Evolutionary conservation across 1,140 invertebrate genomes (phyloP).

Genomic region (Drosophila baimaii): DNA sequence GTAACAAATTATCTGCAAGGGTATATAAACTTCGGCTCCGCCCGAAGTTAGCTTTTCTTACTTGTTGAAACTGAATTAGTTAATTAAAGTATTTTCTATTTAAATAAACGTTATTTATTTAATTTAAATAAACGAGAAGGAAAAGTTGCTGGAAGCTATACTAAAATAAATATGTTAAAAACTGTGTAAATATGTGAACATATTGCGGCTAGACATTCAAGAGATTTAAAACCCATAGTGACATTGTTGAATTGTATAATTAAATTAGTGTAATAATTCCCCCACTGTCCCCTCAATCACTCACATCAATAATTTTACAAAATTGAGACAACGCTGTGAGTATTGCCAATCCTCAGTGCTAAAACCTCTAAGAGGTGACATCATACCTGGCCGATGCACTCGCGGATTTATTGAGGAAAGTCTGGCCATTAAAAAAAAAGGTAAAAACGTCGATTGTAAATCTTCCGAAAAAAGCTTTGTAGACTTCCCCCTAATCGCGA

Average conservation of each 20-base stretch:
- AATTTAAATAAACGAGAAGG: too few relatives aligned
- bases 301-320: background rate
- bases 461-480: constrained; percentile 1
- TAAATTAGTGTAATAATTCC: background rate
- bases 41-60: too few relatives aligned
- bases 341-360: background rate
- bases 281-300: background rate
- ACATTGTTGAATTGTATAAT: too few relatives aligned
- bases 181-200: background rate
- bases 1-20: too few relatives aligned
- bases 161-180: too few relatives aligned
- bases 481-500: constrained; percentile 1
- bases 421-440: background rate
- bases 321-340: too few relatives aligned
- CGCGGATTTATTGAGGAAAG: constrained; percentile 26
- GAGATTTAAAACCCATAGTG: background rate
- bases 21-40: too few relatives aligned
- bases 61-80: too few relatives aligned
- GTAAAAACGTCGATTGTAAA: constrained; percentile 12
- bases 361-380: background rate
- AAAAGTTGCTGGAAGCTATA: too few relatives aligned
- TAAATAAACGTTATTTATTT: background rate
- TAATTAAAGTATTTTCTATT: too few relatives aligned
- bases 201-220: background rate
- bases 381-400: background rate